A percentile compares a stretch with the other conserved stretches of the same genome.
Evolutionary conservation across 2,888 invertebrate species (phyloP).

Genomic region (Dusona sp.): DNA sequence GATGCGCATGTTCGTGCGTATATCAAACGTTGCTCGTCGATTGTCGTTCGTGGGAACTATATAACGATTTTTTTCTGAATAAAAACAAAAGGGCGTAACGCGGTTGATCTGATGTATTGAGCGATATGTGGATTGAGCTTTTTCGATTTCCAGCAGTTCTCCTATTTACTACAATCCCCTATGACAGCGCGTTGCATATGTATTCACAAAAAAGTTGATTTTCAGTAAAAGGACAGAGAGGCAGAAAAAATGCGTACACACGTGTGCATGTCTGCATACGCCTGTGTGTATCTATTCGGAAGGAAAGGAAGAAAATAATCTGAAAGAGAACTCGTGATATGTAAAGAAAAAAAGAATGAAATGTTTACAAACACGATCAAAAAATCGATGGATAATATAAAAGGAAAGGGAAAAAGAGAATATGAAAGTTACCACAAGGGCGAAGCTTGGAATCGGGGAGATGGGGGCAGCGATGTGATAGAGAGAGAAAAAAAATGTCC

Average conservation of each 20-base stretch:
- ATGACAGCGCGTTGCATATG: background rate
- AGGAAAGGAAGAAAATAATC: constrained; percentile 39
- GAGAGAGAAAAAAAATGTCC: constrained; percentile 53
- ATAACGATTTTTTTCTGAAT: no score
- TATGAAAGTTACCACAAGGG: constrained; percentile 48
- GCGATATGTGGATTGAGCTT: background rate
- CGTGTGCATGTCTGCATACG: background rate
- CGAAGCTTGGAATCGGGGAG: background rate
- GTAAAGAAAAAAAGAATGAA: constrained; percentile 14
- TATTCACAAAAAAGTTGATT: constrained; percentile 26
- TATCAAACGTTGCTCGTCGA: no score
- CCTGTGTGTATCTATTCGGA: background rate
- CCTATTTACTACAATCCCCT: background rate
- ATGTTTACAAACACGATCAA: constrained; percentile 18
- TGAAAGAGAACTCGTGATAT: constrained; percentile 33
- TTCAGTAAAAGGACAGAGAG: constrained; percentile 8
- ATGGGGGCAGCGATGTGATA: constrained; percentile 22
- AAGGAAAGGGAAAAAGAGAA: constrained; percentile 42
- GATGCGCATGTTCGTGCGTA: no score
- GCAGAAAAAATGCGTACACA: constrained; percentile 32
- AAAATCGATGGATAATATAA: constrained; percentile 22
- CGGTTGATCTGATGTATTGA: background rate
- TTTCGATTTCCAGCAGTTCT: background rate
- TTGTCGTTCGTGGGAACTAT: no score
- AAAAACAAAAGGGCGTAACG: background rate